Evolutionary conservation across 2,797 vertebrate species (phyloP).

Genomic region (Coccyzus lansbergi): DNA sequence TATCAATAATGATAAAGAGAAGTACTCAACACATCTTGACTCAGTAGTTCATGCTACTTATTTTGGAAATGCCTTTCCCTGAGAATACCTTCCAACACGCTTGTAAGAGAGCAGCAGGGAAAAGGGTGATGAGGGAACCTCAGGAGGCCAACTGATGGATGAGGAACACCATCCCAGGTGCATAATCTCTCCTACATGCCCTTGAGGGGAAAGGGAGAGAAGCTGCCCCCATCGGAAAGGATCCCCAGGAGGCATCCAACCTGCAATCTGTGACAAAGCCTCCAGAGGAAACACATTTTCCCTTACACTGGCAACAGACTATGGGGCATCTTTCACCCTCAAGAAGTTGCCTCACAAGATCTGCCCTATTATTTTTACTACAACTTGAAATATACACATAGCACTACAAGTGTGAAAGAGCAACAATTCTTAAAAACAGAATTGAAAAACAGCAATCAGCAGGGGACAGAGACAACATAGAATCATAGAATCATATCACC

Average conservation of each 20-base stretch:
- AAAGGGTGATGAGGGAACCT: neutral
- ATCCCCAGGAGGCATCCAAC: neutral
- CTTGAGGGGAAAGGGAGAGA: neutral
- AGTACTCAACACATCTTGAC: neutral
- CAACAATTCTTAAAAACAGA: neutral
- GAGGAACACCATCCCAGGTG: neutral
- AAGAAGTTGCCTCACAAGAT: neutral
- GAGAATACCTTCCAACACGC: neutral
- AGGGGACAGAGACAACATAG: neutral
- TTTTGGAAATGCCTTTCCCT: neutral
- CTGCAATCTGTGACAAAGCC: neutral
- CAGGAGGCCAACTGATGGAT: neutral
- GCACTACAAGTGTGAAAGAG: neutral
- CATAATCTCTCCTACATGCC: neutral
- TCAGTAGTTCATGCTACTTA: neutral
- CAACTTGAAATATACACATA: neutral
- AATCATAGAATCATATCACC: no score
- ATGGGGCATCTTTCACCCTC: neutral
- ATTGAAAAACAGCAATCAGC: neutral
- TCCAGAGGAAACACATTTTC: neutral
- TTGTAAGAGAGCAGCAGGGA: neutral
- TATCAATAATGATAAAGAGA: rapidly evolving
- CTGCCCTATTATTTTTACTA: neutral
- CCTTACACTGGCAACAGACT: neutral
- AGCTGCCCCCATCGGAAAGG: rapidly evolving